These are phyloP conservation scores for Bombus vancouverensis DNA, from an alignment of 1,140 invertebrate species.

Conservation along the genomic window DNA sequence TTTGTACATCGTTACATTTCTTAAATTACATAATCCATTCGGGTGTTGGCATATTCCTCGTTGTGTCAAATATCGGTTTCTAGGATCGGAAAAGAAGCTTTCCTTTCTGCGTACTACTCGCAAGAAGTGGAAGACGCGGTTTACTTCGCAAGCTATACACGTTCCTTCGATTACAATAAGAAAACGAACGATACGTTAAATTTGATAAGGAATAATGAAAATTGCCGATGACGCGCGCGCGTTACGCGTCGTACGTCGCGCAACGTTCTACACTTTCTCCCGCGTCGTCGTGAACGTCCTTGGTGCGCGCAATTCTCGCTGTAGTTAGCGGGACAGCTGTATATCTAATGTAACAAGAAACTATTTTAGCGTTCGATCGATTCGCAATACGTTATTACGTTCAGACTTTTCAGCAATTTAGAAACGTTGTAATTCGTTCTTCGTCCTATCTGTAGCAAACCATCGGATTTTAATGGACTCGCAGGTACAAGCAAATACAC, in stretches of 20 bases:
- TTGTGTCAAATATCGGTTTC: not conserved
- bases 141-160: not conserved
- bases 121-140: not conserved
- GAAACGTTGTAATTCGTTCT: not conserved
- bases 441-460: not conserved
- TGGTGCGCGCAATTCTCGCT: slow-evolving; percentile 20
- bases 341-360: slow-evolving; percentile 3
- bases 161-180: not conserved
- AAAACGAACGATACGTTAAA: slow-evolving; percentile 41
- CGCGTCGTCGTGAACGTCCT: slow-evolving; percentile 52
- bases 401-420: not conserved
- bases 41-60: not conserved
- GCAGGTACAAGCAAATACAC: not conserved
- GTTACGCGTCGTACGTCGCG: not conserved
- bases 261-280: slow-evolving; percentile 58
- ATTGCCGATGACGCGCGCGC: slow-evolving; percentile 47
- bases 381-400: not conserved
- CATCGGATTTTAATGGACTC: not conserved
- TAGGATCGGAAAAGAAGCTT: too few relatives aligned
- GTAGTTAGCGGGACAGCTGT: not conserved
- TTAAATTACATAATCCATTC: slow-evolving; percentile 28
- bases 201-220: slow-evolving; percentile 55
- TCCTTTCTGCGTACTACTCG: not conserved
- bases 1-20: slow-evolving; percentile 3
- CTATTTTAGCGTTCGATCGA: not conserved